Percentiles rank a stretch among this genome's conserved stretches.
These are phyloP conservation scores for Pseudochromis fuscus DNA, from an alignment of 2,797 vertebrate genomes.

Conservation along the genomic window DNA sequence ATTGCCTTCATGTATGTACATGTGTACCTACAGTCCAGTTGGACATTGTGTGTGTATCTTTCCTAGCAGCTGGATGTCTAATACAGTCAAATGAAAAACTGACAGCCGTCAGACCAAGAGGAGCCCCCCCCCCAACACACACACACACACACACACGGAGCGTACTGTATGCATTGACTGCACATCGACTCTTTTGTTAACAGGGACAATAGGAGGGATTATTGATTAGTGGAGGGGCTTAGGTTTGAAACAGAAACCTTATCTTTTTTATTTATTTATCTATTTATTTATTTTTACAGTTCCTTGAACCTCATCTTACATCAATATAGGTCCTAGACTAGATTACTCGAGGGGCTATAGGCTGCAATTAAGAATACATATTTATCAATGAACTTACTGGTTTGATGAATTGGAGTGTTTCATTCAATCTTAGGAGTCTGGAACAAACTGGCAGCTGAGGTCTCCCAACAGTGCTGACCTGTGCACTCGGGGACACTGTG, in stretches of 20 bases:
- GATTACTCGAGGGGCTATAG: neutral
- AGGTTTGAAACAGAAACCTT: constrained; percentile 31
- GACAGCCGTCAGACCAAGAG: constrained; percentile 23
- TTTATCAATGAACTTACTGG: neutral
- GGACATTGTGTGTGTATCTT: neutral
- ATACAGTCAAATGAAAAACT: constrained; percentile 39
- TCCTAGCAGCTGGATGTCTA: constrained; percentile 2
- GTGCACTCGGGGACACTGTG: constrained; percentile 10
- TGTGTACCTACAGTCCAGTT: neutral
- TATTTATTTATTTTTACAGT: too few relatives aligned
- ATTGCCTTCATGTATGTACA: neutral
- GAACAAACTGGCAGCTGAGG: too few relatives aligned
- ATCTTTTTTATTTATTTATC: too few relatives aligned
- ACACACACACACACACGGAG: constrained; percentile 1
- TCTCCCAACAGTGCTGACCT: constrained; percentile 39
- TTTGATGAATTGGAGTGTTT: too few relatives aligned
- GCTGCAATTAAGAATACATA: neutral
- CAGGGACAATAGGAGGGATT: constrained; percentile 36
- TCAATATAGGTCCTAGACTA: neutral
- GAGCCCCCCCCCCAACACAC: constrained; percentile 2
- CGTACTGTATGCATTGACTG: neutral
- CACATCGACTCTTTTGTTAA: constrained; percentile 2
- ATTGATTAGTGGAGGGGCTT: constrained; percentile 38
- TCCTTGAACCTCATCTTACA: neutral
- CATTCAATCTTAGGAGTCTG: neutral